Conservation (phyloP, 2,888 invertebrate genomes). For the Leptinotarsa juncta region DNA sequence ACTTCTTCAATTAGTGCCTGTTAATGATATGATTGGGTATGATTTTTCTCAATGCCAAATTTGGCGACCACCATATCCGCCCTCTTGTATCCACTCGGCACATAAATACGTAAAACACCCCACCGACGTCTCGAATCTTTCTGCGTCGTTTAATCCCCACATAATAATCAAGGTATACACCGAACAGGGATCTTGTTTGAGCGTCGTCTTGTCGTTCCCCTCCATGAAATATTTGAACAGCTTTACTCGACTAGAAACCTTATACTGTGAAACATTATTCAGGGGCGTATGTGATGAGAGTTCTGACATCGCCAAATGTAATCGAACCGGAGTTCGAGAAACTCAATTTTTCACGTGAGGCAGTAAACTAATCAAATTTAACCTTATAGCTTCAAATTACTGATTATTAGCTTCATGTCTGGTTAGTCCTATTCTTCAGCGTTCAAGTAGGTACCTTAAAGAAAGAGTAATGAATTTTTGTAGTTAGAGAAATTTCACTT, state of each 20-base stretch:
- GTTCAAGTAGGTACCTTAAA: no score
- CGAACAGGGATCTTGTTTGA: slow-evolving; percentile 1
- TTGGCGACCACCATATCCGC: not conserved
- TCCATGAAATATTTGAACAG: slow-evolving; percentile 8
- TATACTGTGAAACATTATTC: not conserved
- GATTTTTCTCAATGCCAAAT: not conserved
- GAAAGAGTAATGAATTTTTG: no score
- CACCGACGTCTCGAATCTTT: slow-evolving; percentile 3
- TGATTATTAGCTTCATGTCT: no score
- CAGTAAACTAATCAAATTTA: no score
- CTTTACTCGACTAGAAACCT: not conserved
- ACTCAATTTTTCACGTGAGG: no score
- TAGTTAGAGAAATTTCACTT: no score
- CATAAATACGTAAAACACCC: not conserved
- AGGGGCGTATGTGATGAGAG: not conserved
- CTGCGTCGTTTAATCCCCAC: not conserved
- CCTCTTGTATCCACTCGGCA: not conserved
- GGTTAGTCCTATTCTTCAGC: no score
- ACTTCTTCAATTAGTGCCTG: no score
- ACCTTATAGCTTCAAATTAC: no score
- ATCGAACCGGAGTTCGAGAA: no score
- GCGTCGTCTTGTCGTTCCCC: slow-evolving; percentile 8
- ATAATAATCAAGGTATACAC: slow-evolving; percentile 9
- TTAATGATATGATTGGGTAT: not conserved
- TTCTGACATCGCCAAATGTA: not conserved